Base-by-base conservation (phyloP, 2,888 invertebrate species). In the Mesoligia furuncula region DNA sequence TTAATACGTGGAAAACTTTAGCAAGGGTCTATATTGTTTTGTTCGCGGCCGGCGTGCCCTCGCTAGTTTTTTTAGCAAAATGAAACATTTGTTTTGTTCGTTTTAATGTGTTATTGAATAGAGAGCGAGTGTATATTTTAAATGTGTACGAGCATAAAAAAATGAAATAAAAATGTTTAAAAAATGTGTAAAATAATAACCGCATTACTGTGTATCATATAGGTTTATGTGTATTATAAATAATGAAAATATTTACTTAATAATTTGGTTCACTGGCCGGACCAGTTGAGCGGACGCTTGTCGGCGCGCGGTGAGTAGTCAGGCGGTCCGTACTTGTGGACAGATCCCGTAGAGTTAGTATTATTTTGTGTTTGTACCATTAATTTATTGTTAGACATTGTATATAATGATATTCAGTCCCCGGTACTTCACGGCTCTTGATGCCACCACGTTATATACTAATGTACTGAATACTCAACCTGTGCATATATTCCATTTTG, bases 141-240 rank as follows among this genome's bases (percentile, higher is more conserved):
- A 87, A 87, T 83, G 82, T 83, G 84, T 87, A 87, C 59, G 78
- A 82, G 76, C 77, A 86, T 84, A 69, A 81, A 87, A 84, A 84
- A 85, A 81, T 79, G 45, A 80, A 84, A 85, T 80, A 81, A 82
- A 88, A 83, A 85, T 82, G 85, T 84, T 80, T 81, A 78, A 85
- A 82, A 85, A 79, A 81, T 90, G 88, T 88, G 88, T 94, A 92
- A 93, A 93, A 90, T 88, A 91, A 93, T 93, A 91, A 91, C 90
- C 89, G 89, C 88, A 88, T 90, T 90, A 90, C 87, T 88, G 85
- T 94, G 94, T 95, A 94, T 93, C 91, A 93, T 94, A 95, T 95
- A 95, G 93, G 89, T 91, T 90, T 93, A 93, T 91, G 92, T 95
- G 92, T 94, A 93, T 91, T 90, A 90, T 88, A 87, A 82, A 88